These are phyloP conservation scores for Uromys caudimaculatus DNA, from an alignment of 2,797 vertebrate genomes.

Conservation along the genomic window DNA sequence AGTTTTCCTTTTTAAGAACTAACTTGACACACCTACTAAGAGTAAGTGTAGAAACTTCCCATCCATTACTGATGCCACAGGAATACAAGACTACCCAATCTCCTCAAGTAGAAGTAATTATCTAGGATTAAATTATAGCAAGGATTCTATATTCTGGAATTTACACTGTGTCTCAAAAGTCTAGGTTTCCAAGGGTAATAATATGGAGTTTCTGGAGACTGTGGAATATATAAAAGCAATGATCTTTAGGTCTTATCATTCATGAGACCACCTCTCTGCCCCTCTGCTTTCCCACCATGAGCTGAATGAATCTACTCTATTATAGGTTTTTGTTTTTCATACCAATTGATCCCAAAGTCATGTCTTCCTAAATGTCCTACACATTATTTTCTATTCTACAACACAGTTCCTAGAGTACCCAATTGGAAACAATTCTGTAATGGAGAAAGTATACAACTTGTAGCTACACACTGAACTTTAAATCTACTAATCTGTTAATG, in stretches of 20 bases:
- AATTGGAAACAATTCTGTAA: background rate
- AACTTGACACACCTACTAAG: background rate
- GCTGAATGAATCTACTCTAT: background rate
- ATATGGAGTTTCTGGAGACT: background rate
- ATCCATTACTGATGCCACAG: background rate
- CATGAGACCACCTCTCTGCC: too few relatives aligned
- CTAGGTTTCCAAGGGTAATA: background rate
- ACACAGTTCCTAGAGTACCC: background rate
- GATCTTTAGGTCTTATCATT: background rate
- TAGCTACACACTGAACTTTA: background rate
- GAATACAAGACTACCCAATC: background rate
- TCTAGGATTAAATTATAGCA: background rate
- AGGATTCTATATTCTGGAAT: background rate
- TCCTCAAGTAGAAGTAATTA: background rate
- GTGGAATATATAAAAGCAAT: background rate
- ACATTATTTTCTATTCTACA: background rate
- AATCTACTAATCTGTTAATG: slow-evolving; percentile 66
- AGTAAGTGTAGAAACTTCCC: background rate
- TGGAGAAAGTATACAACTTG: background rate
- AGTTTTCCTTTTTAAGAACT: background rate
- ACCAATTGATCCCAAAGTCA: background rate
- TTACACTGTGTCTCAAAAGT: background rate
- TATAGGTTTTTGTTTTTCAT: background rate
- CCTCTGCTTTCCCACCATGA: background rate
- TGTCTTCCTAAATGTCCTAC: background rate